Evolutionary conservation across 2,888 invertebrate species (phyloP), one percentile per base, ranked within the genome.

Genomic region (Chaetogeoica ovagalla): DNA sequence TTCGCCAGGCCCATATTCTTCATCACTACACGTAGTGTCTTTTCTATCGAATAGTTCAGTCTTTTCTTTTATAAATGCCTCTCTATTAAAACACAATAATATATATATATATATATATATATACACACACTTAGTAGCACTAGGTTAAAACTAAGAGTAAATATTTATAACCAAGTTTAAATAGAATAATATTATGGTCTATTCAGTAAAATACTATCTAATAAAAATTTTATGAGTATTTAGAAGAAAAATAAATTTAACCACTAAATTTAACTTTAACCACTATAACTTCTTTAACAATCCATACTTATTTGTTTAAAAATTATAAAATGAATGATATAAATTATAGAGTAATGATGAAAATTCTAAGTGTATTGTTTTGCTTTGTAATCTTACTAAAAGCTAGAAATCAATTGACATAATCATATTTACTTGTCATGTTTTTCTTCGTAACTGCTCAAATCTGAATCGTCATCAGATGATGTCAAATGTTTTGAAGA

Each of bases 371-470:
- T 48, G 9, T 48, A 13, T 43, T 3, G 15, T 48, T 48, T 13
- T 13, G 15, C 13, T 13, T 48, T 48, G 11, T 48, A 13, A 3
- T 48, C 11, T 13, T 13, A 13, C 48, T 48, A 13, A 13, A 48
- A 48, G 3, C 48, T 48, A 13, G 2, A 11, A 48, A 48, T 48
- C 48, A 48, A 48, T 15, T 48, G 48, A 48, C 21, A 63, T 4
- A 30, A n/a, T 82, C 89, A 89, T 83, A 89, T 87, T 88, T 94
- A 91, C 88, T 92, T 88, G 86, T 91, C 90, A 85, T 91, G 90
- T 88, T 93, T 89, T 88, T 91, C 91, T 87, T 94, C 90, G 43
- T 71, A 79, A 79, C 70, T 79, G 19, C 79, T 79, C 11, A 63
- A 43, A 57, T 79, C 79, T 65, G 79, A 79, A 79, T 79, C 79